These are phyloP conservation scores for Pterostichus madidus DNA, from an alignment of 2,888 invertebrate genomes.

Conservation along the genomic window DNA sequence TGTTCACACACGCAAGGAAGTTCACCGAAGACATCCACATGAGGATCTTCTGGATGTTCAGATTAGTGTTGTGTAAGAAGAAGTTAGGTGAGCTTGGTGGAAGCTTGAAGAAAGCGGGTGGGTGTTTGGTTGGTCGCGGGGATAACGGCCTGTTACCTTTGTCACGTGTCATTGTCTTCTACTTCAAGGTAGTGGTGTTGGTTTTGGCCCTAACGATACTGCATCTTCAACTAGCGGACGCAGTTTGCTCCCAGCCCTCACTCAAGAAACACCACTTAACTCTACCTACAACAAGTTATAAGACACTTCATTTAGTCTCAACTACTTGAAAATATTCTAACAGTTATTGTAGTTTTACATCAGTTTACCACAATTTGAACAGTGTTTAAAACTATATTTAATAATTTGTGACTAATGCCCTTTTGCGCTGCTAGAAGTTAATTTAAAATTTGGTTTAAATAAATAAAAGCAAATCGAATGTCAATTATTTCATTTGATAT, in stretches of 20 bases:
- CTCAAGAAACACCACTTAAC: background rate
- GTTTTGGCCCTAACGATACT: background rate
- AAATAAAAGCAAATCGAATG: too few relatives aligned
- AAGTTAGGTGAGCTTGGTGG: background rate
- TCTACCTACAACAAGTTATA: too few relatives aligned
- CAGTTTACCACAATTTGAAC: too few relatives aligned
- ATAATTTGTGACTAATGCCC: too few relatives aligned
- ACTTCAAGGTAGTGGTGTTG: background rate
- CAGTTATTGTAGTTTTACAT: too few relatives aligned
- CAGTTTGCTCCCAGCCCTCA: constrained; percentile 1
- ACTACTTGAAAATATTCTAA: too few relatives aligned
- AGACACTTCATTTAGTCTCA: too few relatives aligned
- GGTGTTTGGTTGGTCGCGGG: background rate
- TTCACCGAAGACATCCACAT: too few relatives aligned
- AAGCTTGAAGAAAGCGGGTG: background rate
- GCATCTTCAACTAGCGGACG: background rate
- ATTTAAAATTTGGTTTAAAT: too few relatives aligned
- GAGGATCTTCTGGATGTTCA: background rate
- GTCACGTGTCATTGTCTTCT: constrained; percentile 16
- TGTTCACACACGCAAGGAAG: background rate
- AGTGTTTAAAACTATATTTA: too few relatives aligned
- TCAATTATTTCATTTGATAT: too few relatives aligned
- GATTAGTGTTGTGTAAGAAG: background rate
- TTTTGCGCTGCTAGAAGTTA: too few relatives aligned
- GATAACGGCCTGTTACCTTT: background rate